Conservation (phyloP, 2,797 vertebrate genomes). For the Agapornis canus region DNA sequence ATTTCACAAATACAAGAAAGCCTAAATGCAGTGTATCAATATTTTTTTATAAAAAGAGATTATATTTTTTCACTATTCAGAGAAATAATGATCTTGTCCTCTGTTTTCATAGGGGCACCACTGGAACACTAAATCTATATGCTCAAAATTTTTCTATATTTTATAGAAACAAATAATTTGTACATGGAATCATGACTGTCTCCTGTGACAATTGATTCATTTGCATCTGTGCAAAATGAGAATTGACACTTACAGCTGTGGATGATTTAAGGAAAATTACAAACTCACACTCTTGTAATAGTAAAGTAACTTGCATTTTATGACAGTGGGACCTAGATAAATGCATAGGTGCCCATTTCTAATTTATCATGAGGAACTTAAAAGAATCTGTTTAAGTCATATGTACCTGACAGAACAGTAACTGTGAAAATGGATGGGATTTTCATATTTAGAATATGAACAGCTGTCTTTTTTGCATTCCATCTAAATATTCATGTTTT, state of each 20-base stretch:
- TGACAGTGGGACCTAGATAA: background rate
- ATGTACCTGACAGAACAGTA: background rate
- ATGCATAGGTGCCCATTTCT: background rate
- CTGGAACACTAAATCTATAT: background rate
- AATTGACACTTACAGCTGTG: constrained; percentile 58
- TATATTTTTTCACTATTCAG: background rate
- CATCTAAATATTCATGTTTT: background rate
- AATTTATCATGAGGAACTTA: background rate
- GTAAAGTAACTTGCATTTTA: background rate
- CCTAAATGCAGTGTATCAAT: background rate
- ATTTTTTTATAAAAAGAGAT: background rate
- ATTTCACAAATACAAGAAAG: background rate
- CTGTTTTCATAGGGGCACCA: background rate
- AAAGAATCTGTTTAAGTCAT: background rate
- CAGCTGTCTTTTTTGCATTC: background rate
- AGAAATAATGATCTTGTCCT: constrained; percentile 21
- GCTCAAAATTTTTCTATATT: constrained; percentile 28
- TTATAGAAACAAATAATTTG: constrained; percentile 50
- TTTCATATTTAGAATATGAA: background rate
- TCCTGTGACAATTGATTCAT: constrained; percentile 56
- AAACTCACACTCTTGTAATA: background rate
- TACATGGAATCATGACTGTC: constrained; percentile 37
- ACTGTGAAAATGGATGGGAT: background rate
- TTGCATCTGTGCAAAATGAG: constrained; percentile 35
- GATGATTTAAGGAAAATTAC: constrained; percentile 52